phyloP scores from a whole-genome alignment of 2,797 vertebrate genomes.

The Microchirus variegatus region DNA sequence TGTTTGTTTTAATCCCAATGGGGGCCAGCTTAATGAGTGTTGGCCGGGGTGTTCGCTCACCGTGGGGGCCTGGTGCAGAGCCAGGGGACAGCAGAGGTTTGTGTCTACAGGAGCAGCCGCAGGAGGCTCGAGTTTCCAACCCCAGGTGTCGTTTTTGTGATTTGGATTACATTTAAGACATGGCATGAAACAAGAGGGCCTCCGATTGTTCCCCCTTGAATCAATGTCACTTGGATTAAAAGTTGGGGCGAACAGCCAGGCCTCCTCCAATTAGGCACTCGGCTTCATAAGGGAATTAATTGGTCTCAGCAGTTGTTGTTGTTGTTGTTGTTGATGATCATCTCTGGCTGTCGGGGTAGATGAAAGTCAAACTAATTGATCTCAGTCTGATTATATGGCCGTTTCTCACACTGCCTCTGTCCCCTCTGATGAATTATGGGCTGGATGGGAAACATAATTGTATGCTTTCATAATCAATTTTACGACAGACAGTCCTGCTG shows the following conservation, averaged over 20 bases:
- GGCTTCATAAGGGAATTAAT: constrained; percentile 69
- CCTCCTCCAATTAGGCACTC: constrained; percentile 73
- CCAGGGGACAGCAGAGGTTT: constrained; percentile 15
- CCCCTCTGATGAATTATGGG: constrained; percentile 57
- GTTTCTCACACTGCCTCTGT: constrained; percentile 70
- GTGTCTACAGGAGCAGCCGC: constrained; percentile 61
- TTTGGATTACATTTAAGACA: constrained; percentile 75
- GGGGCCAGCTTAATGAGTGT: constrained; percentile 64
- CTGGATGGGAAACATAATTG: constrained; percentile 33
- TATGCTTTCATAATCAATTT: constrained; percentile 17
- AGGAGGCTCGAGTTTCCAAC: constrained; percentile 72
- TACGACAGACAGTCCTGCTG: not conserved
- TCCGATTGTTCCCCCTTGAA: constrained; percentile 70
- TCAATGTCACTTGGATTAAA: constrained; percentile 80
- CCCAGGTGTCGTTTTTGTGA: constrained; percentile 79
- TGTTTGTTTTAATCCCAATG: constrained; percentile 57
- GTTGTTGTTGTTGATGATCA: constrained; percentile 59
- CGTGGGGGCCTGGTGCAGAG: constrained; percentile 14
- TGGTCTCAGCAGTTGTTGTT: constrained; percentile 60
- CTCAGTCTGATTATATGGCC: constrained; percentile 81
- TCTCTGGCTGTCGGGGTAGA: constrained; percentile 77
- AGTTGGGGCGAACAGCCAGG: constrained; percentile 69
- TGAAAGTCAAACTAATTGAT: constrained; percentile 84
- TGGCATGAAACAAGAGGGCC: constrained; percentile 64
- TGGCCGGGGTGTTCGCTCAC: constrained; percentile 60